Percentiles rank a stretch among this genome's conserved stretches.
These are phyloP conservation scores for Drosophila yakuba DNA, from an alignment of 1,140 invertebrate species.

Conservation along the genomic window DNA sequence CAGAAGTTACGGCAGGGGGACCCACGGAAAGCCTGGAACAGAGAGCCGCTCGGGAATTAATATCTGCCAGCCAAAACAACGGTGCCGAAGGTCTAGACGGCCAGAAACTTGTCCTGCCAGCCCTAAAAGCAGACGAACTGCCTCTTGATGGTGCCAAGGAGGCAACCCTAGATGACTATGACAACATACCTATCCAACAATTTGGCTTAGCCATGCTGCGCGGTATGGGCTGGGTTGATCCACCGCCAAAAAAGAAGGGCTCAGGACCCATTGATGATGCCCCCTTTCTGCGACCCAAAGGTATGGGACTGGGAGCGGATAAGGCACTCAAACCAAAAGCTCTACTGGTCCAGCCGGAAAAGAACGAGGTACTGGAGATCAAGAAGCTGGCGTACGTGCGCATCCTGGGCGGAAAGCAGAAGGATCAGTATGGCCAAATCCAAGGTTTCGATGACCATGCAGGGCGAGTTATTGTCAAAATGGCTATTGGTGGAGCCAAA, in stretches of 20 bases:
- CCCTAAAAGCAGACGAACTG: slow-evolving; percentile 85
- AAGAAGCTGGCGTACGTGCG: slow-evolving; percentile 89
- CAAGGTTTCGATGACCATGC: slow-evolving; percentile 94
- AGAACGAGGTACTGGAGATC: slow-evolving; percentile 87
- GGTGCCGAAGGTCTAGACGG: slow-evolving; percentile 83
- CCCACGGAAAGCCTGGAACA: slow-evolving; percentile 85
- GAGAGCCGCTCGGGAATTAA: slow-evolving; percentile 85
- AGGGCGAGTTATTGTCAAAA: slow-evolving; percentile 91
- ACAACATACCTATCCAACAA: slow-evolving; percentile 93
- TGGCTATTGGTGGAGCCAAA: slow-evolving; percentile 89
- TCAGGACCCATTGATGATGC: slow-evolving; percentile 86
- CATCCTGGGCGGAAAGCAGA: slow-evolving; percentile 90
- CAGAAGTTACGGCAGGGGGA: slow-evolving; percentile 68
- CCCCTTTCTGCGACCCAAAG: slow-evolving; percentile 89
- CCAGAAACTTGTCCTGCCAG: slow-evolving; percentile 85
- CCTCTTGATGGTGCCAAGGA: slow-evolving; percentile 87
- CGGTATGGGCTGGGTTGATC: slow-evolving; percentile 95
- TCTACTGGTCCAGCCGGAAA: slow-evolving; percentile 84
- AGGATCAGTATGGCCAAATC: slow-evolving; percentile 93
- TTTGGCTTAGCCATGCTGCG: slow-evolving; percentile 96
- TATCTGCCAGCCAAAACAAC: slow-evolving; percentile 62
- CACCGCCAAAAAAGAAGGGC: slow-evolving; percentile 88
- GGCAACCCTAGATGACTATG: slow-evolving; percentile 95
- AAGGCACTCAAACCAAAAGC: slow-evolving; percentile 86
- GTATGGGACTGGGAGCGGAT: slow-evolving; percentile 95